Evolutionary conservation across 2,888 invertebrate genomes (phyloP), one percentile per base, ranked within the genome.

Genomic region (Diplazon laetatorius): DNA sequence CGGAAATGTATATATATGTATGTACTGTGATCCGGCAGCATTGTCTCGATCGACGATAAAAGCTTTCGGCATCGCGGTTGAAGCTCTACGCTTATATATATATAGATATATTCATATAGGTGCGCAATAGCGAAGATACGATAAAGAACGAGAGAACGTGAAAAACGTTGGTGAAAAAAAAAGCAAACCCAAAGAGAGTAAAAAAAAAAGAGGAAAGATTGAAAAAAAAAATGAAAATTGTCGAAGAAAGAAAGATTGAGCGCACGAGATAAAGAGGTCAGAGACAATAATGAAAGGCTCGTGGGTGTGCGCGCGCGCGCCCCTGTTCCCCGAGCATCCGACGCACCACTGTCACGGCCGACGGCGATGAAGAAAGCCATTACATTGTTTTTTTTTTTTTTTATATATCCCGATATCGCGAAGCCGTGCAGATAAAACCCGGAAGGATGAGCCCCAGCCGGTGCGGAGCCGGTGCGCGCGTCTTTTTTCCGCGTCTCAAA

Each of bases 1-100:
- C 25, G 62, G 30, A 8, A 12, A 62, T 6, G n/a, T n/a, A n/a
- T n/a, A n/a, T n/a, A n/a, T n/a, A n/a, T n/a, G n/a, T n/a, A n/a
- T 35, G 62, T 18, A 71, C 25, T 39, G 60, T 59, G 52, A 60
- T 59, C 63, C 71, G 73, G 10, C n/a, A 60, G 82, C 77, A 87
- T 87, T 87, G 87, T 87, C 82, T 84, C 80, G 85, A 82, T 85
- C 83, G 81, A 82, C 85, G 86, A 87, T 87, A 86, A 87, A 87
- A 85, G 87, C 81, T 86, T 86, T 87, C 86, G n/a, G 86, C 86
- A 87, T 86, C 83, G 84, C 82, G 83, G 83, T 81, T 30, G 73
- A 72, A 76, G 74, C 78, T 81, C 78, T 76, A 69, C 73, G 25
- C 75, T 30, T 14, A 16, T 59, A 59, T 68, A 73, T 18, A 20